These are phyloP conservation scores for Agrotis segetum DNA, from an alignment of 2,888 invertebrate species.

Conservation along the genomic window DNA sequence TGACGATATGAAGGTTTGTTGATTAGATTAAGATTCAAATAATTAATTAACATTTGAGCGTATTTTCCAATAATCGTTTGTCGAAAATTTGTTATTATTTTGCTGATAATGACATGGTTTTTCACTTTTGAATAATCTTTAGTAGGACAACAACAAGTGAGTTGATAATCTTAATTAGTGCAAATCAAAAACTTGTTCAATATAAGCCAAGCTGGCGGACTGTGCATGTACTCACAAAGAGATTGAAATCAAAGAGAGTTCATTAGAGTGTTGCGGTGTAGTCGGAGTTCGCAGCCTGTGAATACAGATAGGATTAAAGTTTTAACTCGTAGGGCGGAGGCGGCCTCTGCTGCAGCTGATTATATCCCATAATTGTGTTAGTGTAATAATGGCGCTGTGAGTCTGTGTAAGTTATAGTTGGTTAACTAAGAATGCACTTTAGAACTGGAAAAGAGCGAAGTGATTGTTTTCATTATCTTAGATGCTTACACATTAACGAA, in stretches of 20 bases:
- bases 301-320: conserved; percentile 73
- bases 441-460: background rate
- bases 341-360: conserved; percentile 51
- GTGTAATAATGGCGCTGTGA: conserved; percentile 43
- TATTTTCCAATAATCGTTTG: background rate
- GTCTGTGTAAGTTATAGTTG: conserved; percentile 18
- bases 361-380: conserved; percentile 61
- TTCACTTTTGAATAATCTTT: background rate
- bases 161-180: conserved; percentile 27
- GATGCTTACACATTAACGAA: background rate
- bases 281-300: conserved; percentile 63
- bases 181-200: conserved; percentile 44
- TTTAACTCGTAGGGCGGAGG: conserved; percentile 62
- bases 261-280: conserved; percentile 71
- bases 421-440: conserved; percentile 4
- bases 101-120: background rate
- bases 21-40: conserved; percentile 25
- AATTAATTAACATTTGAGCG: background rate
- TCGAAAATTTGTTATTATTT: background rate
- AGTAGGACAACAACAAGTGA: background rate
- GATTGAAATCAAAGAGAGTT: conserved; percentile 74
- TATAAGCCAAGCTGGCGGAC: conserved; percentile 20
- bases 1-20: conserved; percentile 3
- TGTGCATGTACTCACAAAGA: conserved; percentile 60
- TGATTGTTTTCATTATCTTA: background rate